These are phyloP conservation scores for Pseudobourletiella spinata DNA, from an alignment of 1,140 invertebrate genomes.

Conservation along the genomic window DNA sequence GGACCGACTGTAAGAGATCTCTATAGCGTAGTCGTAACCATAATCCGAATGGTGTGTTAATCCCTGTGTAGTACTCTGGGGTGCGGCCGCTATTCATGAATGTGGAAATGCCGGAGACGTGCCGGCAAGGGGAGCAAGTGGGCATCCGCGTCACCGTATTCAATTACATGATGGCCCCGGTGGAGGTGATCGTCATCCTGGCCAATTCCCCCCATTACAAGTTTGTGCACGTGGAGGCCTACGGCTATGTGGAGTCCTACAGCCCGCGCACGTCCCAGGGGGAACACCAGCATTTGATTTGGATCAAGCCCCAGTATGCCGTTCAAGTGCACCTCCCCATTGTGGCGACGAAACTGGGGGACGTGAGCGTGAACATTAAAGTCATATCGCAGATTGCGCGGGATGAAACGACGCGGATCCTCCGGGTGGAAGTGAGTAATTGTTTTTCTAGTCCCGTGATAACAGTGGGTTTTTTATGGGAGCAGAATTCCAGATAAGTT, in stretches of 20 bases:
- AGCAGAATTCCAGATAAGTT: too few relatives aligned
- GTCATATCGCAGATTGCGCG: slow-evolving; percentile 76
- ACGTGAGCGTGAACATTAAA: slow-evolving; percentile 68
- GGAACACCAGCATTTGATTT: slow-evolving; percentile 89
- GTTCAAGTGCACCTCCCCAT: slow-evolving; percentile 80
- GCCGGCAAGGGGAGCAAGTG: slow-evolving; percentile 85
- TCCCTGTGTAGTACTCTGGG: slow-evolving; percentile 57
- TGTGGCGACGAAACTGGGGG: slow-evolving; percentile 68
- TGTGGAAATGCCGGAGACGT: slow-evolving; percentile 77
- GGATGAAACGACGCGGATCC: slow-evolving; percentile 58
- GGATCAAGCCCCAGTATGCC: slow-evolving; percentile 68
- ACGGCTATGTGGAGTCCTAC: slow-evolving; percentile 68
- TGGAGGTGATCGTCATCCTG: slow-evolving; percentile 77
- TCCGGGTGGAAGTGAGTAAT: slow-evolving; percentile 64
- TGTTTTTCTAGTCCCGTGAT: background rate
- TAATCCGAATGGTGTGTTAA: background rate
- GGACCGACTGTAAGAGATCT: too few relatives aligned
- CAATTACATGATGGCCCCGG: slow-evolving; percentile 77
- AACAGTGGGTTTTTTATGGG: background rate
- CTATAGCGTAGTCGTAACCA: too few relatives aligned
- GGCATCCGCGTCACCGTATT: slow-evolving; percentile 86
- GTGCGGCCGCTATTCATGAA: slow-evolving; percentile 88
- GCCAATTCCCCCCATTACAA: slow-evolving; percentile 79
- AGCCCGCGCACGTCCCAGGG: slow-evolving; percentile 77
- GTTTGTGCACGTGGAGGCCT: slow-evolving; percentile 87